Percentiles rank a stretch among this genome's conserved stretches.
Evolutionary conservation across 2,797 vertebrate species (phyloP).

Genomic region (Orientallactaga sibirica): DNA sequence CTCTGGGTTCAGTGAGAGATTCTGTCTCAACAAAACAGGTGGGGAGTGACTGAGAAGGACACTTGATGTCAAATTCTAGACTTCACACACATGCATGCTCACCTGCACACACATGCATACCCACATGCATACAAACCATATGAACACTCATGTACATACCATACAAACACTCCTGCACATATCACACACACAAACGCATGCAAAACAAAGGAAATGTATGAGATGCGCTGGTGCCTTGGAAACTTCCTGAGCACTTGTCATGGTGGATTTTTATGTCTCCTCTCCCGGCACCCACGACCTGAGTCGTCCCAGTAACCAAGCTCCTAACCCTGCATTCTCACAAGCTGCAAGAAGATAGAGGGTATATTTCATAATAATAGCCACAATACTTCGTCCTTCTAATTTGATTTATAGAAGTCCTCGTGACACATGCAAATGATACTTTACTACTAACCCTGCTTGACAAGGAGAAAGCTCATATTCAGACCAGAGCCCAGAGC

Average conservation of each 20-base stretch:
- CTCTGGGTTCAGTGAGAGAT: no score
- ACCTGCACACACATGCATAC: no score
- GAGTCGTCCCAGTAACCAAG: neutral
- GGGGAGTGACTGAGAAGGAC: no score
- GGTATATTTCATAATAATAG: neutral
- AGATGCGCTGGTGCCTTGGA: neutral
- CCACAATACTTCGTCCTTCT: neutral
- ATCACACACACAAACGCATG: no score
- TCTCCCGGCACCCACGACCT: neutral
- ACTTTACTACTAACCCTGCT: slow-evolving; percentile 6
- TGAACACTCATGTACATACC: no score
- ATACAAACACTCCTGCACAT: no score
- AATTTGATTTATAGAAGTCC: slow-evolving; percentile 10
- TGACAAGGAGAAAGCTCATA: neutral
- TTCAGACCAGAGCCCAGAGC: slow-evolving; percentile 37
- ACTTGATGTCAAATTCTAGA: no score
- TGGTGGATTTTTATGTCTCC: neutral
- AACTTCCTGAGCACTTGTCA: neutral
- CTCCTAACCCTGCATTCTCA: neutral
- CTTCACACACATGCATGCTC: no score
- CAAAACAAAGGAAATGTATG: no score
- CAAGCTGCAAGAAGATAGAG: neutral
- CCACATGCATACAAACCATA: no score
- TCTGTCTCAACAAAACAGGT: no score
- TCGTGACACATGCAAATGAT: neutral